phyloP scores from a whole-genome alignment of 2,113 vertebrate species.

The Zeus faber region DNA sequence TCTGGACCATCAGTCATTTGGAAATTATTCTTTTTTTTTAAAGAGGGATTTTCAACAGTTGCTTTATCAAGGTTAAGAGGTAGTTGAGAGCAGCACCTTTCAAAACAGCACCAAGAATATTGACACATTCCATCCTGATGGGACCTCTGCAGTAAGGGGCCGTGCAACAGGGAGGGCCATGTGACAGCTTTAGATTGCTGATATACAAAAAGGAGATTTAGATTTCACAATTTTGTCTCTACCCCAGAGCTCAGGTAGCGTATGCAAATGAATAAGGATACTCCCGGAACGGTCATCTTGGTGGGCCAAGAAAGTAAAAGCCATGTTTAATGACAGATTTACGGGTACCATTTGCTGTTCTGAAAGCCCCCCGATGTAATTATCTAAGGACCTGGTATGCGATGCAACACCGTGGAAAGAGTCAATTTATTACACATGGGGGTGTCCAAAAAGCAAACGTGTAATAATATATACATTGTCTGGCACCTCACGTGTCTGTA shows the following conservation, averaged over 20 bases:
- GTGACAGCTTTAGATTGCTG: background rate
- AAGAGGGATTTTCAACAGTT: too few species aligned
- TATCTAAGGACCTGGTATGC: constrained; percentile 12
- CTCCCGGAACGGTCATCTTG: background rate
- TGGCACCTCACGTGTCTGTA: constrained; percentile 22
- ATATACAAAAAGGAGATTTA: too few species aligned
- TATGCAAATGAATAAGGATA: too few species aligned
- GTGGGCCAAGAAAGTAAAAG: constrained; percentile 6
- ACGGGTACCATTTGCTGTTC: constrained; percentile 6
- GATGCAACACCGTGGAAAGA: constrained; percentile 15
- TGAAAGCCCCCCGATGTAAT: constrained; percentile 4
- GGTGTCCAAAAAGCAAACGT: constrained; percentile 5
- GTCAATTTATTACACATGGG: constrained; percentile 3
- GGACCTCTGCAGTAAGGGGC: background rate
- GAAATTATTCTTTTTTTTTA: too few species aligned
- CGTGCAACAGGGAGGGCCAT: background rate
- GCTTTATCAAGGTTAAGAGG: too few species aligned
- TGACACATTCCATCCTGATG: background rate
- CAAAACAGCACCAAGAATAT: background rate
- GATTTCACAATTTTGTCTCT: constrained; percentile 22
- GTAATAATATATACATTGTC: constrained; percentile 10
- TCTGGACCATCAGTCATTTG: too few species aligned
- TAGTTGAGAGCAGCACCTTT: too few species aligned
- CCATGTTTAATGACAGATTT: constrained; percentile 17
- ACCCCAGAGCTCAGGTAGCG: constrained; percentile 11